Evolutionary conservation across 2,113 vertebrate genomes (phyloP).

Genomic region (Plotosus lineatus): DNA sequence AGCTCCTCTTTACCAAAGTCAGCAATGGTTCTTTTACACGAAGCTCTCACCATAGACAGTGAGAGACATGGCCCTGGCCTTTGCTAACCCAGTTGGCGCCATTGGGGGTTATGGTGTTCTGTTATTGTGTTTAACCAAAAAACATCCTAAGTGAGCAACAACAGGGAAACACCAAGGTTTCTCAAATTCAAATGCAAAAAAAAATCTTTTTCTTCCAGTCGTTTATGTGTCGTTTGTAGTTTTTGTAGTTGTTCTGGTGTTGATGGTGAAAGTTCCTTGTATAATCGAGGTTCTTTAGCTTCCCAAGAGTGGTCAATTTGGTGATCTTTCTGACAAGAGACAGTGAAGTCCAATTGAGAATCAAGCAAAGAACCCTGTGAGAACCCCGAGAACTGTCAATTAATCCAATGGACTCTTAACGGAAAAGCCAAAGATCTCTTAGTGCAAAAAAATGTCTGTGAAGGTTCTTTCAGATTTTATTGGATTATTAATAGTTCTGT

Average conservation of each 20-base stretch:
- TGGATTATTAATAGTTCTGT: neutral
- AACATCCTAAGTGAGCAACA: too few relatives aligned
- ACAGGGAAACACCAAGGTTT: neutral
- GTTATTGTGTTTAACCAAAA: neutral
- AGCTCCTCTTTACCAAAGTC: too few relatives aligned
- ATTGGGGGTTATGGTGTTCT: too few relatives aligned
- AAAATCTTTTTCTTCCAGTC: too few relatives aligned
- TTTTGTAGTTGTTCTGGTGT: too few relatives aligned
- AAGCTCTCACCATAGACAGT: too few relatives aligned
- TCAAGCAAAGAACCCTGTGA: neutral
- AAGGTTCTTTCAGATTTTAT: neutral
- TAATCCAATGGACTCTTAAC: neutral
- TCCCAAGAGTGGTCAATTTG: neutral
- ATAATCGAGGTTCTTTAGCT: neutral
- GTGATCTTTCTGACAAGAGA: neutral
- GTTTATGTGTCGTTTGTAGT: too few relatives aligned
- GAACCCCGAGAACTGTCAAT: neutral
- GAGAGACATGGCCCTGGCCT: too few relatives aligned
- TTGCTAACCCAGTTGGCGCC: too few relatives aligned
- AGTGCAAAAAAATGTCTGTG: too few relatives aligned
- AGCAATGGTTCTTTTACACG: too few relatives aligned
- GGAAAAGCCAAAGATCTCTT: neutral
- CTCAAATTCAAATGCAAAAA: too few relatives aligned
- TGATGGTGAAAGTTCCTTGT: neutral
- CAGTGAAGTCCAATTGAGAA: neutral